These are phyloP conservation scores for Megaleporinus macrocephalus DNA, from an alignment of 2,113 vertebrate genomes.

Conservation along the genomic window DNA sequence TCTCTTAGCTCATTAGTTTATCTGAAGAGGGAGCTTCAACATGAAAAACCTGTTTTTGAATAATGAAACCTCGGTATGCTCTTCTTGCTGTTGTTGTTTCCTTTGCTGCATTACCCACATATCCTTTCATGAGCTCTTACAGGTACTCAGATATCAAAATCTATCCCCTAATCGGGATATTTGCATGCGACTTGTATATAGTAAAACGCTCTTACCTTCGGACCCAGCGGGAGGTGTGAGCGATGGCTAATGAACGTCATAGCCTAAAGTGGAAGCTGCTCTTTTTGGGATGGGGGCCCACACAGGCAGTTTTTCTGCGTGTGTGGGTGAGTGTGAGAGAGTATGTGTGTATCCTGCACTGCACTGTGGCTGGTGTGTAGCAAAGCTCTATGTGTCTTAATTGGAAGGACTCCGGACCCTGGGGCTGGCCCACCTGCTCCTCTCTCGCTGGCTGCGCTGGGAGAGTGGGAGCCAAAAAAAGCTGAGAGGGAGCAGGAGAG, in stretches of 20 bases:
- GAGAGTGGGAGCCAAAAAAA: constrained; percentile 63
- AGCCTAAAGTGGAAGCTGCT: constrained; percentile 41
- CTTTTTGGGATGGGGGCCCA: constrained; percentile 51
- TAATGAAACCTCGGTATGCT: no score
- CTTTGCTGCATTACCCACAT: no score
- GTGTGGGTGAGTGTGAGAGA: constrained; percentile 54
- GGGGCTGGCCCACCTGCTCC: constrained; percentile 78
- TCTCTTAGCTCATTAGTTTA: no score
- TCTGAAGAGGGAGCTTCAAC: no score
- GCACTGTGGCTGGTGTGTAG: constrained; percentile 64
- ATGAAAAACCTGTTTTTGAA: no score
- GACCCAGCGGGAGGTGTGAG: constrained; percentile 26
- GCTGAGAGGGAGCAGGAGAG: constrained; percentile 63
- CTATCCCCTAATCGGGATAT: no score
- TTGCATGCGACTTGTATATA: no score
- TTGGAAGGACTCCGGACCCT: constrained; percentile 76
- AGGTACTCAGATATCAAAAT: no score
- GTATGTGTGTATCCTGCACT: constrained; percentile 62
- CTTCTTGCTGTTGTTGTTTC: no score
- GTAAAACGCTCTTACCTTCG: not conserved
- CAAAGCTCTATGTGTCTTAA: constrained; percentile 78
- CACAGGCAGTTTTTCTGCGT: constrained; percentile 19
- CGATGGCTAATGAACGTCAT: constrained; percentile 36
- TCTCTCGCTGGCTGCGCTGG: constrained; percentile 67
- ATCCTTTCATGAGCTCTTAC: no score